A percentile compares a stretch with the other conserved stretches of the same genome.
Evolutionary conservation across 2,113 vertebrate species (phyloP).

Genomic region (Junco hyemalis): DNA sequence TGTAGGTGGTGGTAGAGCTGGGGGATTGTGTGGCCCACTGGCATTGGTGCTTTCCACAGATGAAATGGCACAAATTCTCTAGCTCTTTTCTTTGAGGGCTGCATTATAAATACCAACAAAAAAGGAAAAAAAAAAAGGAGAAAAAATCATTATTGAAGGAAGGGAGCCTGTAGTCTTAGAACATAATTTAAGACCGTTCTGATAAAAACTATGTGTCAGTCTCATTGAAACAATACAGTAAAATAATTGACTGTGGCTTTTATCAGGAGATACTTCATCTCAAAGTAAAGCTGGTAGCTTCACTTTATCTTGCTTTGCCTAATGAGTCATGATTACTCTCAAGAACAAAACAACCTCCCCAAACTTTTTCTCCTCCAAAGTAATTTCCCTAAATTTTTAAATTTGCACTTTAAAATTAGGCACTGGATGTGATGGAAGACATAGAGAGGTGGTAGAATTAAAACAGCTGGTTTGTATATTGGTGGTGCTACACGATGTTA

Average conservation of each 20-base stretch:
- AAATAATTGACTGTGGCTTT: not conserved
- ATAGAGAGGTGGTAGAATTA: not conserved
- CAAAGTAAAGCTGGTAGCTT: not conserved
- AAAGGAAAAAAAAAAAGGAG: not conserved
- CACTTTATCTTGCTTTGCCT: not conserved
- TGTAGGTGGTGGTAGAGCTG: not conserved
- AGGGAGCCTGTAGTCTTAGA: not conserved
- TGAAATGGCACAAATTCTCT: not conserved
- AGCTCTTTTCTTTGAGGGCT: not conserved
- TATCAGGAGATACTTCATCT: not conserved
- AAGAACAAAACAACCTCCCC: not conserved
- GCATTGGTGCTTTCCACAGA: not conserved
- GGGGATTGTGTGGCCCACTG: not conserved
- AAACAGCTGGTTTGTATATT: not conserved
- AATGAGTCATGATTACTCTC: not conserved
- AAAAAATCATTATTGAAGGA: not conserved
- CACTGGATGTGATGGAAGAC: conserved; percentile 56
- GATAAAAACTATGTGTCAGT: not conserved
- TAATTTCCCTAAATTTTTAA: conserved; percentile 24
- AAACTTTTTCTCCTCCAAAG: not conserved
- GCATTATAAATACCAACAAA: not conserved
- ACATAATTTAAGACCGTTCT: not conserved
- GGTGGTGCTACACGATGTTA: not conserved
- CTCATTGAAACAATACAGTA: not conserved
- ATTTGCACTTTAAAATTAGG: conserved; percentile 77